phyloP scores from a whole-genome alignment of 1,140 invertebrate genomes.

The Amphibalanus amphitrite region DNA sequence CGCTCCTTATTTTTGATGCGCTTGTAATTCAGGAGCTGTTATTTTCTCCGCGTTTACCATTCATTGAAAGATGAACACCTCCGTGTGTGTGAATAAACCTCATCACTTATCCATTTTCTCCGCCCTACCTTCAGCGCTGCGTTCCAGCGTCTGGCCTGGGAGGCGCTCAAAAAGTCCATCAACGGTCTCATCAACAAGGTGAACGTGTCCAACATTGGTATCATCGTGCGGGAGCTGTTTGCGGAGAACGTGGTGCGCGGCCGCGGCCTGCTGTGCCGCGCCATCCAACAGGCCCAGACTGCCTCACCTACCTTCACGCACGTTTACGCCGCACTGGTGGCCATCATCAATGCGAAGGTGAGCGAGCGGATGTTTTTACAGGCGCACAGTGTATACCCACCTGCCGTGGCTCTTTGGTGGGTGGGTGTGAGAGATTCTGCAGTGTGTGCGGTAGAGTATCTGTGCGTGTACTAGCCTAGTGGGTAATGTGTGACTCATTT shows the following conservation, averaged over 20 bases:
- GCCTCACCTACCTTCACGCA: slow-evolving; percentile 94
- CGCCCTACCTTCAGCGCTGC: slow-evolving; percentile 40
- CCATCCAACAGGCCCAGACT: slow-evolving; percentile 90
- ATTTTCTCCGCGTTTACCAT: not conserved
- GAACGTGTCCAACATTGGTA: slow-evolving; percentile 83
- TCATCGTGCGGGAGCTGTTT: slow-evolving; percentile 79
- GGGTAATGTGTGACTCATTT: no score
- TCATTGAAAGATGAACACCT: not conserved
- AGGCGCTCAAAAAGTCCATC: slow-evolving; percentile 97
- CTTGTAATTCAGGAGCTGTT: not conserved
- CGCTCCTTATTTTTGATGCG: not conserved
- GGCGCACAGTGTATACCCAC: no score
- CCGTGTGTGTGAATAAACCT: not conserved
- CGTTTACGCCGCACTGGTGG: slow-evolving; percentile 84
- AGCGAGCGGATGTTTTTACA: no score
- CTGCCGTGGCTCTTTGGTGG: no score
- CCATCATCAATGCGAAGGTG: slow-evolving; percentile 75
- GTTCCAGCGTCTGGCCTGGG: slow-evolving; percentile 95
- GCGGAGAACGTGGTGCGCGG: slow-evolving; percentile 92
- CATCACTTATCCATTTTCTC: slow-evolving; percentile 1
- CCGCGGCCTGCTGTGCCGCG: slow-evolving; percentile 70
- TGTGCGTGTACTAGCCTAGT: no score
- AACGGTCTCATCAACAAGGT: slow-evolving; percentile 97
- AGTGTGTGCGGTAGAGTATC: no score
- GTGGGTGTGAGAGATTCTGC: no score